Conservation (phyloP, 92 coral and sea anemone species). For the Epizoanthus stellaris region DNA sequence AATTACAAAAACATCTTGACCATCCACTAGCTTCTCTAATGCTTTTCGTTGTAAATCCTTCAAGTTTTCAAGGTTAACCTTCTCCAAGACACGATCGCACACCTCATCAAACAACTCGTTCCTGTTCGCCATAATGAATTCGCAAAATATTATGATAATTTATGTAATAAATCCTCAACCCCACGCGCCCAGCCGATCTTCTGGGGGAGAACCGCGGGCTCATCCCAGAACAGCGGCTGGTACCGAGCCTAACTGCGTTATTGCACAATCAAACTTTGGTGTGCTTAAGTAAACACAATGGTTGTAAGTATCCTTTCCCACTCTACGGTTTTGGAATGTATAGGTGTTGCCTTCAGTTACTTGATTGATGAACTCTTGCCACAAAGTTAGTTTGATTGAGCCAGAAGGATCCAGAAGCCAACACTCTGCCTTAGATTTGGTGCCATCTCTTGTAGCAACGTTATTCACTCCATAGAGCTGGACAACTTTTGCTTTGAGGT, state of each 20-base stretch:
- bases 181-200: too few relatives aligned
- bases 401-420: constrained; percentile 45
- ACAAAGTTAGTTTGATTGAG: constrained; percentile 36
- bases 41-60: neutral
- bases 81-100: neutral
- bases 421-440: constrained; percentile 42
- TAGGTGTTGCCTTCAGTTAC: constrained; percentile 50
- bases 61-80: neutral
- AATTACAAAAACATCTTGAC: neutral
- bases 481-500: constrained; percentile 50
- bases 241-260: neutral
- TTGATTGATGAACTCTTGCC: constrained; percentile 48
- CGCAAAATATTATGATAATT: too few relatives aligned
- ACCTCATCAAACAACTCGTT: neutral
- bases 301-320: constrained; percentile 8
- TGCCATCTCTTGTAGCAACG: constrained; percentile 32
- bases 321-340: constrained; percentile 42
- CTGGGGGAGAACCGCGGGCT: too few relatives aligned
- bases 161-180: too few relatives aligned
- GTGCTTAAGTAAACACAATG: neutral
- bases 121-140: too few relatives aligned
- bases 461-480: too few relatives aligned
- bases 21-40: neutral
- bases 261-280: neutral
- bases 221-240: too few relatives aligned